Base-by-base conservation (phyloP, 1,140 invertebrate species). In the Gryon sp. region DNA sequence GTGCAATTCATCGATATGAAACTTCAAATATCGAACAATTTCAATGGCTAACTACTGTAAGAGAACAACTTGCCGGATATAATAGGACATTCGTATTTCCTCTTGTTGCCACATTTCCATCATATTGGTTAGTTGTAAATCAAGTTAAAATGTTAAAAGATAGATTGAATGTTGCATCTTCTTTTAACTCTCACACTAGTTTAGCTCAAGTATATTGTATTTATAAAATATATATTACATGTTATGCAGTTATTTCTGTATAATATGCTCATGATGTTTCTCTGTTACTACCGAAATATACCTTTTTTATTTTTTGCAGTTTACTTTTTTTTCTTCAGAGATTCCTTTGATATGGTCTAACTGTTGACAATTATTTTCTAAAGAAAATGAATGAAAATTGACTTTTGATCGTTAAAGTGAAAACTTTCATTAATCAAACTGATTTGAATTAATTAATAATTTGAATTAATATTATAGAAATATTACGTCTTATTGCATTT, bases 41-140 rank as follows among this genome's bases (percentile, higher is more conserved):
- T 70, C 59, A 52, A 65, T 68, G 43, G 41, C 45, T 57, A 55
- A 59, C 59, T 57, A 48, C 41, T 60, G 38, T 45, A 55, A 66
- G 59, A 62, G 52, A 60, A 76, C 65, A 76, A 69, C 63, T 69
- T 76, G 28, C 55, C 59, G 65, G 60, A 76, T 76, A 70, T 76
- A 60, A 53, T 70, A 70, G 65, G 66, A 76, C 74, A 70, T 70
- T 76, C 65, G 57, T 70, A 70, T 76, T 76, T 76, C 59, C 63
- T 45, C 16, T 11, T 28, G 28, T 8, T 30, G 59, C 53, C 59
- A 40, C 73, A 55, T 59, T 69, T 66, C 53, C 52, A 70, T 76
- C 53, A 69, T 57, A 50, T 62, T 68, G 53, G 62, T 68, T 55
- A 62, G 20, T 55, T 45, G 24, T 60, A 60, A 20, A 68, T 50